Percentiles rank a stretch among this genome's conserved stretches.
phyloP scores from a whole-genome alignment of 2,797 vertebrate genomes.

The Channa striata region DNA sequence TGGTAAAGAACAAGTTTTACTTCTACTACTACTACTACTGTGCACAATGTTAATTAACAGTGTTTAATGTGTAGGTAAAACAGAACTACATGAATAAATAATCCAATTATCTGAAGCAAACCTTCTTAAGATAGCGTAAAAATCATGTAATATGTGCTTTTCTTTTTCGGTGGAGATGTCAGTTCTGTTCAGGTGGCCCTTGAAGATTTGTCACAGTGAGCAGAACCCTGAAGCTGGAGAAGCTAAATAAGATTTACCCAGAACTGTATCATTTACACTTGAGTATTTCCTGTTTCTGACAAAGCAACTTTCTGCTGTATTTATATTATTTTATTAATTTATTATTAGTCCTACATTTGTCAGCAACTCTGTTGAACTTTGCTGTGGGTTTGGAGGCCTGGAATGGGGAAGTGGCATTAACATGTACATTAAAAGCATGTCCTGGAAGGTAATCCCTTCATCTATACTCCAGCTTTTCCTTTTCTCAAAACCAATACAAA shows the following conservation, averaged over 20 bases:
- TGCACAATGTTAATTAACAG: too few species aligned
- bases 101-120: not conserved
- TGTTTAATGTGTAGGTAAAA: too few species aligned
- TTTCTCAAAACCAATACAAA: not conserved
- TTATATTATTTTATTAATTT: too few species aligned
- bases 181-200: not conserved
- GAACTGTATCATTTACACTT: not conserved
- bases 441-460: not conserved
- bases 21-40: too few species aligned
- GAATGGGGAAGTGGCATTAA: not conserved
- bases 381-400: not conserved
- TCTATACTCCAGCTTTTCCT: not conserved
- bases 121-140: not conserved
- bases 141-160: too few species aligned
- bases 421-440: not conserved
- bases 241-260: too few species aligned
- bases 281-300: too few species aligned
- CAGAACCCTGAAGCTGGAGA: not conserved
- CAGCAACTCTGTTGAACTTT: not conserved
- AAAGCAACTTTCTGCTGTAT: too few species aligned
- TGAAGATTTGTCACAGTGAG: not conserved
- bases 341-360: not conserved
- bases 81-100: not conserved
- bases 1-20: not conserved
- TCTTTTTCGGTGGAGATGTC: too few species aligned